A percentile compares a stretch with the other conserved stretches of the same genome.
Conservation (phyloP, 92 coral and sea anemone species). For the Heliopora coerulea region DNA sequence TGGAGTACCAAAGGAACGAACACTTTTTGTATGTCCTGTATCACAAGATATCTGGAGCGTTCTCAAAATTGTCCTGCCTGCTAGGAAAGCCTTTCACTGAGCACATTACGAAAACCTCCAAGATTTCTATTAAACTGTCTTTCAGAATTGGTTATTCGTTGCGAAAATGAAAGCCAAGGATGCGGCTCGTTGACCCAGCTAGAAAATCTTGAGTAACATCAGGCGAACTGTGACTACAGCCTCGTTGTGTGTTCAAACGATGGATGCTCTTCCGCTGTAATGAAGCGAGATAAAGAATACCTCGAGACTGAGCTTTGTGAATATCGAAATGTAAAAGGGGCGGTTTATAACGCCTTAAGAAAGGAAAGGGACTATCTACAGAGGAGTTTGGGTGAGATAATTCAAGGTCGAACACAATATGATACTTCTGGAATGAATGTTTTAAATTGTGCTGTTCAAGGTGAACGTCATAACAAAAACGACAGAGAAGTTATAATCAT, state of each 20-base stretch:
- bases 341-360: too few species aligned
- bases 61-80: slow-evolving; percentile 61
- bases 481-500: too few species aligned
- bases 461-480: too few species aligned
- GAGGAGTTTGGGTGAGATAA: too few species aligned
- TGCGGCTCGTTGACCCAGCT: slow-evolving; percentile 40
- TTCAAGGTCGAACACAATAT: too few species aligned
- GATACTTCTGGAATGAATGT: too few species aligned
- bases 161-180: slow-evolving; percentile 47
- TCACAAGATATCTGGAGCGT: slow-evolving; percentile 45
- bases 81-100: slow-evolving; percentile 3
- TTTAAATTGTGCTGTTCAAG: too few species aligned
- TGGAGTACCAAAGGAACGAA: slow-evolving; percentile 47
- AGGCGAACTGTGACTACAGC: slow-evolving; percentile 37
- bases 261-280: slow-evolving; percentile 40
- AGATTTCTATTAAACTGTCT: slow-evolving; percentile 47
- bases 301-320: slow-evolving; percentile 33
- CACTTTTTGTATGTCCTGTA: slow-evolving; percentile 65
- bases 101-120: slow-evolving; percentile 37
- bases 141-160: slow-evolving; percentile 46
- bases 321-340: too few species aligned
- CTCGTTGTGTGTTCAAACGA: slow-evolving; percentile 52
- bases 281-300: slow-evolving; percentile 22
- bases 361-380: too few species aligned
- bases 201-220: slow-evolving; percentile 43